Base-by-base conservation (phyloP, 2,888 invertebrate species). In the Amaurobius ferox region DNA sequence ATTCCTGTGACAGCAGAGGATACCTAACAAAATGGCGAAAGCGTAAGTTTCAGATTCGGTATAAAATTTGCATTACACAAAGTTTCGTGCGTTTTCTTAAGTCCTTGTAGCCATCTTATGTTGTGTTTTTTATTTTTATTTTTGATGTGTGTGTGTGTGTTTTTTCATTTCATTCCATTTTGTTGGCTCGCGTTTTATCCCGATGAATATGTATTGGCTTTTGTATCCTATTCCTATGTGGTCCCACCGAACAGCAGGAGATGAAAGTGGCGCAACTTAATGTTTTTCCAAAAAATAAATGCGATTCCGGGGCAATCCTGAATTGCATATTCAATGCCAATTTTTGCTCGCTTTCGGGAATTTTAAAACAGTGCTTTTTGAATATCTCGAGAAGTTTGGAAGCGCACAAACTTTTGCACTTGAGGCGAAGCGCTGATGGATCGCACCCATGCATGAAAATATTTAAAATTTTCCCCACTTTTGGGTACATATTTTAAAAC, bases 141-240 rank as follows among this genome's bases (percentile, higher is more conserved):
- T 44, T 28, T 13, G n/a, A n/a, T 70, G 26, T 23, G 40, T 70
- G 23, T 28, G n/a, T 67, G 1, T 28, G 23, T 28, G 55, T 23
- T 32, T 62, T 30, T 40, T 26, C 16, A 28, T 35, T 2, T 32
- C 39, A 55, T 66, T 64, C 68, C 55, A 77, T 73, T 80, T 67
- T 80, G 66, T 73, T 73, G 67, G 72, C 48, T 73, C 73, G 73
- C 73, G 48, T 73, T 73, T 80, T 48, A 29, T 44, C 23, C 48
- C 39, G 55, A 80, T 80, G 80, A 80, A 80, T 80, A 80, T 80
- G 73, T 71, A 80, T 80, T 79, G 23, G 35, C 72, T 72, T 78
- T 35, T 79, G 72, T 79, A n/a, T 48, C 5, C n/a, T 19, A 66
- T 64, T 79, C 79, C 79, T 72, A 71, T 72, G 79, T 72, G 79